phyloP scores from a whole-genome alignment of 1,140 invertebrate species.

The Brachionus rotundiformis region DNA sequence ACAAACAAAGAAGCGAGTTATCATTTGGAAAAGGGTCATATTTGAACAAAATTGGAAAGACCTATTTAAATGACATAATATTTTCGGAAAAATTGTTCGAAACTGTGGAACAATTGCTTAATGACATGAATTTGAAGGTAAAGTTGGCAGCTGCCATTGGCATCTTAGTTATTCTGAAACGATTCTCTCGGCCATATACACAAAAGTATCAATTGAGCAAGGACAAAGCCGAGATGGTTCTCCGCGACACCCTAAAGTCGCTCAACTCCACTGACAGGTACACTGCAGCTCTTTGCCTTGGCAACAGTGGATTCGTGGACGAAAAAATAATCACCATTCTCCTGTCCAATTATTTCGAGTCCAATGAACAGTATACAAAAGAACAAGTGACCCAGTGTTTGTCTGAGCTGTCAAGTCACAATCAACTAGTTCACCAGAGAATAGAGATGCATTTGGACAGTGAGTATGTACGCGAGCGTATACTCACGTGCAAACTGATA shows the following conservation, averaged over 20 bases:
- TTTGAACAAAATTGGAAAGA: background rate
- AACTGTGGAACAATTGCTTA: background rate
- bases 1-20: conserved; percentile 45
- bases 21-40: conserved; percentile 1
- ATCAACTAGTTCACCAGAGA: background rate
- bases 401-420: background rate
- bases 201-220: conserved; percentile 24
- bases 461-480: conserved; percentile 18
- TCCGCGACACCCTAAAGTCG: background rate
- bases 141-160: conserved; percentile 5
- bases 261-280: conserved; percentile 2
- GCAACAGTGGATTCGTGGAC: background rate
- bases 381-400: conserved; percentile 34
- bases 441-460: background rate
- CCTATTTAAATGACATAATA: conserved; percentile 8
- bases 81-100: conserved; percentile 40
- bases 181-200: background rate
- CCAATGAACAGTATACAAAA: conserved; percentile 37
- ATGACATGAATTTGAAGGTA: conserved; percentile 38
- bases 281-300: conserved; percentile 16
- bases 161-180: conserved; percentile 1
- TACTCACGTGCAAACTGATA: conserved; percentile 28
- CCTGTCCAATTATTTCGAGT: conserved; percentile 27
- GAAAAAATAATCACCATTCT: conserved; percentile 4
- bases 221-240: conserved; percentile 10